These are phyloP conservation scores for Trisateles emortualis DNA, from an alignment of 2,888 invertebrate species.

Conservation along the genomic window DNA sequence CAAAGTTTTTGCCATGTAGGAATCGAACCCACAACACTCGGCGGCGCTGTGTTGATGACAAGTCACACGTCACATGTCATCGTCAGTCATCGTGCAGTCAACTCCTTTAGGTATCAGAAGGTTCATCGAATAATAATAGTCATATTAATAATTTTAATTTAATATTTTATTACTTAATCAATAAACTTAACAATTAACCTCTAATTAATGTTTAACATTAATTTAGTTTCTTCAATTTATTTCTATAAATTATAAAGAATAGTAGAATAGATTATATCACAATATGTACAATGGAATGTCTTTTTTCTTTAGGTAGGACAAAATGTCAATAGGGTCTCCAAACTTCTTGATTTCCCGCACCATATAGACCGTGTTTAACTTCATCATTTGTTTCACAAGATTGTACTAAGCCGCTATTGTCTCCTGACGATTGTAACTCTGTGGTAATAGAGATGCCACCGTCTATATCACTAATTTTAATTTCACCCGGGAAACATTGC, in stretches of 20 bases:
- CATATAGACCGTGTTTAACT: constrained; percentile 80
- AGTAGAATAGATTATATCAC: constrained; percentile 72
- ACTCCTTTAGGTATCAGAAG: neutral
- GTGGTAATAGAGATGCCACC: constrained; percentile 86
- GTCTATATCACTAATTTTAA: constrained; percentile 88
- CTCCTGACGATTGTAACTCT: constrained; percentile 78
- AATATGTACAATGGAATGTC: constrained; percentile 80
- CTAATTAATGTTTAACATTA: constrained; percentile 84
- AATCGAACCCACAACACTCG: too few species aligned
- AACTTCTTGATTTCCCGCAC: constrained; percentile 84
- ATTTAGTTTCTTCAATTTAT: constrained; percentile 60
- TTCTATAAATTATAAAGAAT: constrained; percentile 37
- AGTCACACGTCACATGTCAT: too few species aligned
- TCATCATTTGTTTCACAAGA: constrained; percentile 85
- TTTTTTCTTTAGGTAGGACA: constrained; percentile 53
- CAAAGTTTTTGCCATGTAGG: too few species aligned
- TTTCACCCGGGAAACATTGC: constrained; percentile 87
- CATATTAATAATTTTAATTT: constrained; percentile 31
- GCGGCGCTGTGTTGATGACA: too few species aligned
- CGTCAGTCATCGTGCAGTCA: too few species aligned
- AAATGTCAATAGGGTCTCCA: constrained; percentile 92
- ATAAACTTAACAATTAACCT: constrained; percentile 77
- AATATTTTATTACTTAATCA: constrained; percentile 55
- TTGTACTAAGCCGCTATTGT: constrained; percentile 81
- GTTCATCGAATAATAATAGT: neutral